Percentiles rank a stretch among this genome's conserved stretches.
These are phyloP conservation scores for Aquatica leii DNA, from an alignment of 2,888 invertebrate species.

Conservation along the genomic window DNA sequence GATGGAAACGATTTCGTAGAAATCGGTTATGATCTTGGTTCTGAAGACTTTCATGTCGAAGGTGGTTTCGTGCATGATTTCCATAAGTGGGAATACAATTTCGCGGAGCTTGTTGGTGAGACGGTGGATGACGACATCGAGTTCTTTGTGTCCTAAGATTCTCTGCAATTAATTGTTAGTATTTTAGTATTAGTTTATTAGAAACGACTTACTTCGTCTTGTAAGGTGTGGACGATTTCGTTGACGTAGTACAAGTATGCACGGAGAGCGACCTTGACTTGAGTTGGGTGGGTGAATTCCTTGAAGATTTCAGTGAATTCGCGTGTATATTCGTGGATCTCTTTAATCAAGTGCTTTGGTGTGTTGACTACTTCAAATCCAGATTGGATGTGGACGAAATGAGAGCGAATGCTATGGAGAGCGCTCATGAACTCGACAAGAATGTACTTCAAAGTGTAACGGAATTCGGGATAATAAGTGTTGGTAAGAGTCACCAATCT, in stretches of 20 bases:
- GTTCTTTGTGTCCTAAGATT: slow-evolving; percentile 9
- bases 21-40: slow-evolving; percentile 6
- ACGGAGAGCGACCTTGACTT: slow-evolving; percentile 4
- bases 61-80: slow-evolving; percentile 11
- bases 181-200: background rate
- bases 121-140: slow-evolving; percentile 8
- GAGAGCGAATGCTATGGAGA: slow-evolving; percentile 6
- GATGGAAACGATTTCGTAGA: slow-evolving; percentile 9
- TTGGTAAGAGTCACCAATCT: slow-evolving; percentile 1
- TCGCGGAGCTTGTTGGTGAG: slow-evolving; percentile 16
- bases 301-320: slow-evolving; percentile 7
- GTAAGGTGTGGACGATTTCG: slow-evolving; percentile 3
- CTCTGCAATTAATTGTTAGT: background rate
- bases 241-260: slow-evolving; percentile 7
- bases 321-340: slow-evolving; percentile 3
- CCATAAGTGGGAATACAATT: slow-evolving; percentile 6
- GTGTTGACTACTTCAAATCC: background rate
- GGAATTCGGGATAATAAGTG: slow-evolving; percentile 5
- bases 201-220: background rate
- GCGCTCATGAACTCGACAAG: slow-evolving; percentile 1
- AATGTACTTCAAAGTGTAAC: slow-evolving; percentile 5
- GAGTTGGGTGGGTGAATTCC: slow-evolving; percentile 4
- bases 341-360: background rate
- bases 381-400: slow-evolving; percentile 1
- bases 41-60: slow-evolving; percentile 11